Base-by-base conservation (phyloP, 2,113 vertebrate species). In the Xiphorhynchus elegans region DNA sequence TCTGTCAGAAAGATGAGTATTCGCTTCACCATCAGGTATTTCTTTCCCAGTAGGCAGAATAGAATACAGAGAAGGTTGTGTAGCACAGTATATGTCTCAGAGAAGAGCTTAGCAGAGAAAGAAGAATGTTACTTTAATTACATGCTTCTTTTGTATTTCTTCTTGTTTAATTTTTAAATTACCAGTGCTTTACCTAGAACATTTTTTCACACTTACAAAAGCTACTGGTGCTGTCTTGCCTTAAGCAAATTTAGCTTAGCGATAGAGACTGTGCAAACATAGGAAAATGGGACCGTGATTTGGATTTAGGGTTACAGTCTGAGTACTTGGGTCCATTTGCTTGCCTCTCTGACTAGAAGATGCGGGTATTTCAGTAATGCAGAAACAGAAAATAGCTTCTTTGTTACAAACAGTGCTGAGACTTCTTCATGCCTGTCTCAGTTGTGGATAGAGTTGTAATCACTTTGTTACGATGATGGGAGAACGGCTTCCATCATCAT, bases 131-230 rank as follows among this genome's bases (percentile, higher is more conserved):
- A 20, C 19, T 80, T 64, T 26, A 2, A 10, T 62, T 87, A 18
- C 7, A 10, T 39, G 23, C 17, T 66, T 24, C 17, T 60, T 44
- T 31, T 88, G 4, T 53, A 9, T 76, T 73, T 58, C 17, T 58
- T 90, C 37, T 42, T 46, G 42, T 35, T 47, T 62, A 37, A 37
- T 78, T 93, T 95, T 84, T 79, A 72, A 82, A 66, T 72, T 26
- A 68, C 11, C 3, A 18, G 3, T 62, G 17, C 9, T 93, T 89
- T 87, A n/a, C 19, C 44, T 74, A 37, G 24, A 62, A 75, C 13
- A 20, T 42, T 19, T 16, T 63, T n/a, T 23, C 29, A 10, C 6
- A 11, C 13, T 29, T 66, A 7, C 0, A 0, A 18, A 74, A 77
- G 17, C 42, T 83, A 26, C 7, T 50, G 8, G 37, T 56, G 4